Percentiles rank a stretch among this genome's conserved stretches.
These are phyloP conservation scores for Amphipoea oculea DNA, from an alignment of 2,888 invertebrate genomes.

Conservation along the genomic window DNA sequence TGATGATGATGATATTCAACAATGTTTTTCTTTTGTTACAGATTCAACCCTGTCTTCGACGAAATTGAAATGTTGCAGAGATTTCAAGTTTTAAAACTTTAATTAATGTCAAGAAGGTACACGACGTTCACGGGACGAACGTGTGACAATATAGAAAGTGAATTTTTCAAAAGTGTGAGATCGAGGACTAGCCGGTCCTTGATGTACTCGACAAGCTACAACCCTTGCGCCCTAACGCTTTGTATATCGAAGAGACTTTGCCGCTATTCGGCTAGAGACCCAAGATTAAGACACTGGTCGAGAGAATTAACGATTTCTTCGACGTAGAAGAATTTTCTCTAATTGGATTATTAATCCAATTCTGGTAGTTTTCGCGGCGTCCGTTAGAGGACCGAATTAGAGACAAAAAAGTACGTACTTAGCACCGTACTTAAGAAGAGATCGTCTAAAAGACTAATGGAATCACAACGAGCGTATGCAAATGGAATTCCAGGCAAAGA, in stretches of 20 bases:
- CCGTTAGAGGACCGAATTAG: slow-evolving; percentile 77
- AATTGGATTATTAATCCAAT: slow-evolving; percentile 81
- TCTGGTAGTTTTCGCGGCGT: slow-evolving; percentile 77
- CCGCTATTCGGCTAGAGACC: slow-evolving; percentile 90
- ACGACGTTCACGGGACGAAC: slow-evolving; percentile 78
- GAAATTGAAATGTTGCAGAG: slow-evolving; percentile 84
- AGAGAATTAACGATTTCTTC: slow-evolving; percentile 85
- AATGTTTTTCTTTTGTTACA: slow-evolving; percentile 82
- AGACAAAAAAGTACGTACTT: slow-evolving; percentile 76
- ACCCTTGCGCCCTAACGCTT: slow-evolving; percentile 88
- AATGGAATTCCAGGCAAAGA: slow-evolving; percentile 89
- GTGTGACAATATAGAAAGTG: slow-evolving; percentile 84
- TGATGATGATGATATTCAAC: too few species aligned
- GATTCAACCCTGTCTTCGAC: slow-evolving; percentile 74
- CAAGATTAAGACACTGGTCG: slow-evolving; percentile 91
- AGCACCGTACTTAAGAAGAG: slow-evolving; percentile 78
- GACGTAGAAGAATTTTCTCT: slow-evolving; percentile 78
- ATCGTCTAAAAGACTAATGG: slow-evolving; percentile 84
- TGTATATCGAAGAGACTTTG: slow-evolving; percentile 87
- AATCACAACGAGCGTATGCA: slow-evolving; percentile 83
- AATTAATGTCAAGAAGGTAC: slow-evolving; percentile 86
- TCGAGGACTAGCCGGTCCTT: slow-evolving; percentile 90
- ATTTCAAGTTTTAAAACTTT: slow-evolving; percentile 81
- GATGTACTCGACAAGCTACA: slow-evolving; percentile 89
- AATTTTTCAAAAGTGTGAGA: slow-evolving; percentile 84